These are phyloP conservation scores for Strix uralensis DNA, from an alignment of 2,113 vertebrate genomes.

Conservation along the genomic window DNA sequence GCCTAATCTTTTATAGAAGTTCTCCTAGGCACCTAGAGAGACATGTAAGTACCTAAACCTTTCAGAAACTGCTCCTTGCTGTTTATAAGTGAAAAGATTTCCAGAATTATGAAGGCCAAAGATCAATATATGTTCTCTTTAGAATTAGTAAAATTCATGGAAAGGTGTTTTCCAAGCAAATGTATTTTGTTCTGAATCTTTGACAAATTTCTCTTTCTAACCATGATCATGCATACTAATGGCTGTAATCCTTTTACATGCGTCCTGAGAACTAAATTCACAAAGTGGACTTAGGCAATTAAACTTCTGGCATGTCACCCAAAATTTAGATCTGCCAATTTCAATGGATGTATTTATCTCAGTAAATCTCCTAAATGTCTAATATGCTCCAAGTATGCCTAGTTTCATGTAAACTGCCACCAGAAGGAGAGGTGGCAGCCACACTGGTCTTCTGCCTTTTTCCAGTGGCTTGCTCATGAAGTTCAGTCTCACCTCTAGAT, in stretches of 20 bases:
- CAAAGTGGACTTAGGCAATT: background rate
- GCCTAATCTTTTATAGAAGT: background rate
- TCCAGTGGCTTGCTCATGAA: background rate
- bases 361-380: background rate
- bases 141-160: background rate
- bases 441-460: background rate
- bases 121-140: background rate
- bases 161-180: background rate
- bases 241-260: background rate
- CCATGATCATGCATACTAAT: fast-evolving
- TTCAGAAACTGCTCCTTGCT: background rate
- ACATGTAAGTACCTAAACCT: background rate
- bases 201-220: background rate
- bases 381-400: fast-evolving
- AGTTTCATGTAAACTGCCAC: background rate
- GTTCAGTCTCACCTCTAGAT: background rate
- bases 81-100: background rate
- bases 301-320: background rate
- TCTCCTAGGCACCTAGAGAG: background rate
- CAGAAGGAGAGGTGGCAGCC: background rate
- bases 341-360: background rate
- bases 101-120: background rate
- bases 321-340: background rate
- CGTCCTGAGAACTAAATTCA: background rate
- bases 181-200: background rate